Base-by-base conservation (phyloP, 2,888 invertebrate species). In the Hecatera dysodea region DNA sequence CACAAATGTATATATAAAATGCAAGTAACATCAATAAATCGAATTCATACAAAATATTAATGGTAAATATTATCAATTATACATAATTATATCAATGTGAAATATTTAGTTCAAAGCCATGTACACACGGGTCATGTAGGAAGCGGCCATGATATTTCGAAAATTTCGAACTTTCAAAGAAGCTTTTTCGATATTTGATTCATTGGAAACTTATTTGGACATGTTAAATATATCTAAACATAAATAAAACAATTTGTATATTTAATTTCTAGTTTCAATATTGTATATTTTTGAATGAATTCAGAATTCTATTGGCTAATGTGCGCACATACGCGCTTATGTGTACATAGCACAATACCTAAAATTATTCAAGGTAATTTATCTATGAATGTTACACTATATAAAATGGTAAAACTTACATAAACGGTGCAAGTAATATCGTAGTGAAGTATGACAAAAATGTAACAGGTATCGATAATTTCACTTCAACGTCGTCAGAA, bases 1-100 rank as follows among this genome's bases (percentile, higher is more conserved):
- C 78, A 80, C 76, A 74, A 82, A 78, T 84, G 48, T 88, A 84
- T 82, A 84, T 82, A 81, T 82, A 84, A 88, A 87, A 88, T 88
- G 88, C 87, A 87, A 76, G 75, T 77, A 78, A 83, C 77, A 84
- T 76, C 68, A 82, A 81, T 80, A 85, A 81, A 72, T 82, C 76
- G 81, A 87, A 86, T 81, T 55, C 61, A 83, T 87, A 86, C 64
- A 81, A 83, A 85, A 85, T 78, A 72, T 74, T 80, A 76, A 36
- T 72, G 39, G 48, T 75, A 75, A 62, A 64, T 70, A 78, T 77
- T 68, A 57, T 46, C 62, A 75, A 48, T 57, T 74, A n/a, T n/a
- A n/a, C n/a, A n/a, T n/a, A n/a, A n/a, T n/a, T n/a, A n/a, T 68
- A 57, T 46, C 62, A 75, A 48, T 57, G 72, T 61, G 69, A 73